phyloP scores from a whole-genome alignment of 2,797 vertebrate species.

The Lepus townsendii region DNA sequence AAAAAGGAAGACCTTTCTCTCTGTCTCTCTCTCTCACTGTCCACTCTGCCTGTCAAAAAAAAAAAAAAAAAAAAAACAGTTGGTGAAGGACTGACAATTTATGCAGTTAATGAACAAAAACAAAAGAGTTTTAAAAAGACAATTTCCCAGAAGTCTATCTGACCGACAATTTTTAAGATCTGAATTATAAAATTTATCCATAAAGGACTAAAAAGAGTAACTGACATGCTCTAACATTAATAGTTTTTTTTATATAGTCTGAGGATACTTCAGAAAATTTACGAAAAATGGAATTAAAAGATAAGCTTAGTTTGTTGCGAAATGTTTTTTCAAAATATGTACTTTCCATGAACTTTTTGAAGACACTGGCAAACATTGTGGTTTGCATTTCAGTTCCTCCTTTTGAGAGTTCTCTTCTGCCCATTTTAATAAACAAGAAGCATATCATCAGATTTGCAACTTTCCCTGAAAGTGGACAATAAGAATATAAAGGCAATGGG shows the following conservation, averaged over 20 bases:
- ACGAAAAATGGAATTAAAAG: too few relatives aligned
- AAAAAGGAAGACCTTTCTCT: too few relatives aligned
- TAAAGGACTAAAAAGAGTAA: slow-evolving; percentile 14
- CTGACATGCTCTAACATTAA: slow-evolving; percentile 15
- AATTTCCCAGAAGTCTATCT: slow-evolving; percentile 11
- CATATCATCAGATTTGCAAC: neutral
- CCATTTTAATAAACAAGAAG: slow-evolving; percentile 41
- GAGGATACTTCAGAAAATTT: too few relatives aligned
- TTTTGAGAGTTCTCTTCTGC: slow-evolving; percentile 50
- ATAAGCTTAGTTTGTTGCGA: too few relatives aligned
- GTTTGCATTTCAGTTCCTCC: slow-evolving; percentile 46
- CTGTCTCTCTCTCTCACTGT: too few relatives aligned
- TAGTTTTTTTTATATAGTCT: too few relatives aligned
- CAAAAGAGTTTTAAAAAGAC: neutral
- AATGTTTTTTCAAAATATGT: too few relatives aligned
- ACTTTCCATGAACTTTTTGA: too few relatives aligned
- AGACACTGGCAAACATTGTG: too few relatives aligned
- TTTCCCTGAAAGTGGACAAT: slow-evolving; percentile 59
- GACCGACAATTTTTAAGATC: neutral
- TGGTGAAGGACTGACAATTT: neutral
- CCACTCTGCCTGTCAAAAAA: too few relatives aligned
- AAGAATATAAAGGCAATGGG: slow-evolving; percentile 61
- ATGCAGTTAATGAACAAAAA: slow-evolving; percentile 39
- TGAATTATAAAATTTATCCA: slow-evolving; percentile 13
- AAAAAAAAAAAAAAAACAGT: too few relatives aligned